phyloP scores from a whole-genome alignment of 2,888 invertebrate genomes.

The Platypus cylindrus region DNA sequence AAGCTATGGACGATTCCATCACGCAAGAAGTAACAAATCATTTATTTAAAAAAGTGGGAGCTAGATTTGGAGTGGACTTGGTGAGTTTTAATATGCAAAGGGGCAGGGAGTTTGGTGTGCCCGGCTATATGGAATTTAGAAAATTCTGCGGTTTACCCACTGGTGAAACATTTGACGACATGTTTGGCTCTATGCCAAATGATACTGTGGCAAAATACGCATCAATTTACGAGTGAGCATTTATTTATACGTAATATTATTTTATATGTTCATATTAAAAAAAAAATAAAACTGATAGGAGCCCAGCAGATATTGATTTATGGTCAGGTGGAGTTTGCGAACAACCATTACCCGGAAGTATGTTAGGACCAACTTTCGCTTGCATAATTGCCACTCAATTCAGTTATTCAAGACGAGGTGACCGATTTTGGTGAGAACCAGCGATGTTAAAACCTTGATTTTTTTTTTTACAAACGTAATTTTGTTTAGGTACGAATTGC shows the following conservation, averaged over 20 bases:
- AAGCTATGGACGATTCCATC: constrained; percentile 90
- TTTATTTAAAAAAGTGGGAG: constrained; percentile 66
- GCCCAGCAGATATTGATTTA: constrained; percentile 83
- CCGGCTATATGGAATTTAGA: constrained; percentile 86
- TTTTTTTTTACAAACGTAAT: background rate
- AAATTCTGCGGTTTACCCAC: constrained; percentile 79
- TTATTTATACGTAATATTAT: background rate
- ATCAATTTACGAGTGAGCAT: constrained; percentile 64
- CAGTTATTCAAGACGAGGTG: constrained; percentile 76
- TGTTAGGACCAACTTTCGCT: constrained; percentile 89
- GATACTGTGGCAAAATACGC: constrained; percentile 72
- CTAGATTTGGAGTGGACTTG: constrained; percentile 71
- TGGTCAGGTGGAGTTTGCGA: constrained; percentile 94
- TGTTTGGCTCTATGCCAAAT: constrained; percentile 80
- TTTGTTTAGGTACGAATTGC: constrained; percentile 61
- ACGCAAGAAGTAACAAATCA: constrained; percentile 86
- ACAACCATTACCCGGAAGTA: constrained; percentile 75
- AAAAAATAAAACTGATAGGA: constrained; percentile 35
- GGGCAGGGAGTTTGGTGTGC: constrained; percentile 82
- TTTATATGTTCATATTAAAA: background rate
- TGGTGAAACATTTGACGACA: constrained; percentile 63
- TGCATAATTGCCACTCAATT: constrained; percentile 91
- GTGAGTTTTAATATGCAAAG: constrained; percentile 90
- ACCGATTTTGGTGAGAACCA: constrained; percentile 65
- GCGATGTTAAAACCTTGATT: background rate